Percentiles rank a stretch among this genome's conserved stretches.
Conservation (phyloP, 2,113 vertebrate genomes). For the Megatriorchis doriae region DNA sequence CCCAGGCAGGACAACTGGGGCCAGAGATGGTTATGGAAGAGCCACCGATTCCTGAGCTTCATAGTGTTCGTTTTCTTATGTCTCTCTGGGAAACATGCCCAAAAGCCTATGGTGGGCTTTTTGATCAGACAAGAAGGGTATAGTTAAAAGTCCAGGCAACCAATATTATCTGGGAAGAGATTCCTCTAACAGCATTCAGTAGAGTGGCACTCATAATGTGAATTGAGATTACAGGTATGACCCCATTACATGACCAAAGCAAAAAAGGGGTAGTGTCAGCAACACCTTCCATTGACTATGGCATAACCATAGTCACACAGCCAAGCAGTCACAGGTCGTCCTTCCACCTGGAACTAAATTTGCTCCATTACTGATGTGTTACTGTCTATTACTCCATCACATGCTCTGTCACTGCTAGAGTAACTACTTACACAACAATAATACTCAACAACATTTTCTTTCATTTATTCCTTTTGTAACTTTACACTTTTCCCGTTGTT, state of each 20-base stretch:
- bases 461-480: background rate
- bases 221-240: background rate
- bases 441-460: background rate
- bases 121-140: background rate
- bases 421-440: background rate
- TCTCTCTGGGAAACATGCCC: background rate
- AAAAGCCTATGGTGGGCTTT: background rate
- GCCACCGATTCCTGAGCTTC: background rate
- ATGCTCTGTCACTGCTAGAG: background rate
- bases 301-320: background rate
- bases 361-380: background rate
- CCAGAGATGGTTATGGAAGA: background rate
- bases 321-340: background rate
- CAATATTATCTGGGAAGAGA: background rate
- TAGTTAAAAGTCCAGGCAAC: background rate
- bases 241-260: background rate
- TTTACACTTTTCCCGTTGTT: rapidly evolving
- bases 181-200: background rate
- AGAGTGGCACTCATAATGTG: background rate
- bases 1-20: background rate
- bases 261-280: background rate
- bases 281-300: background rate
- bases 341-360: background rate
- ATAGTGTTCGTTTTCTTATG: background rate
- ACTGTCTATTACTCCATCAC: background rate